These are phyloP conservation scores for Limenitis arthemis DNA, from an alignment of 2,888 invertebrate species.

Conservation along the genomic window DNA sequence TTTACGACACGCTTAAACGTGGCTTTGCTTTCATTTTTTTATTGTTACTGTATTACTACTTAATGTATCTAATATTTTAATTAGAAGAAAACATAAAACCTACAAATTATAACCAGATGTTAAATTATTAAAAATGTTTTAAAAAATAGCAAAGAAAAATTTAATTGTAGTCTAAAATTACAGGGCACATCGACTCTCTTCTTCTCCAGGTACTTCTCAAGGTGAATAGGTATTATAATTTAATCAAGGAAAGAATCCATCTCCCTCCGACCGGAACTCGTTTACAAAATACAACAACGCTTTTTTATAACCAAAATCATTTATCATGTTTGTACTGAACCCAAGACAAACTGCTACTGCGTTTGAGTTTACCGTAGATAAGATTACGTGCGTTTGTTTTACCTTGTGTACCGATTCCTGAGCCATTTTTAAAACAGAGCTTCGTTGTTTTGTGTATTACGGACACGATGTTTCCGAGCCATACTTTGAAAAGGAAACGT, in stretches of 20 bases:
- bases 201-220: slow-evolving; percentile 71
- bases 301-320: slow-evolving; percentile 66
- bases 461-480: slow-evolving; percentile 44
- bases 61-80: slow-evolving; percentile 24
- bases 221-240: slow-evolving; percentile 69
- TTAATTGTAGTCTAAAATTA: slow-evolving; percentile 69
- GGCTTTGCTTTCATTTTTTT: slow-evolving; percentile 69
- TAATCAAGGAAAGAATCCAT: slow-evolving; percentile 60
- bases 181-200: slow-evolving; percentile 68
- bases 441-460: slow-evolving; percentile 55
- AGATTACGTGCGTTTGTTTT: slow-evolving; percentile 67
- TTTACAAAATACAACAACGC: slow-evolving; percentile 62
- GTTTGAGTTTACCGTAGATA: slow-evolving; percentile 67
- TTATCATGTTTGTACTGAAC: slow-evolving; percentile 69
- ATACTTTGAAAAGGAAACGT: slow-evolving; percentile 18
- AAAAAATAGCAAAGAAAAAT: slow-evolving; percentile 57
- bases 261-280: slow-evolving; percentile 64
- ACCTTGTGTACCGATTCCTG: slow-evolving; percentile 62
- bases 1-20: slow-evolving; percentile 70
- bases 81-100: slow-evolving; percentile 14
- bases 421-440: slow-evolving; percentile 60
- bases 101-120: slow-evolving; percentile 27
- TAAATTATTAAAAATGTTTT: slow-evolving; percentile 59
- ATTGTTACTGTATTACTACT: slow-evolving; percentile 51
- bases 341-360: slow-evolving; percentile 70